These are phyloP conservation scores for Pterostichus madidus DNA, from an alignment of 2,888 invertebrate species.

Conservation along the genomic window DNA sequence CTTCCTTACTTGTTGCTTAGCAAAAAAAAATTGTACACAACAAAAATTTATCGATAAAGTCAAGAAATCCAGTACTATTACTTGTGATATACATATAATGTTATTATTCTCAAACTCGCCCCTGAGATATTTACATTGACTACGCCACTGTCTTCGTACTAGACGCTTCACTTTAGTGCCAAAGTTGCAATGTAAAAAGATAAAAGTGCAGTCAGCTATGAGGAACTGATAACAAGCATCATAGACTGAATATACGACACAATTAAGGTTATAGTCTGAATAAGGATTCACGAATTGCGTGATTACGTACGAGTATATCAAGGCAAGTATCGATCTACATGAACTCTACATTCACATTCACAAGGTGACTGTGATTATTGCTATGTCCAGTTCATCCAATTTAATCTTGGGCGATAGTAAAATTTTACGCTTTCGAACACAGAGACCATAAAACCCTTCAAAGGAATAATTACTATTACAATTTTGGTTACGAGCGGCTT, in stretches of 20 bases:
- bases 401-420: conserved; percentile 16
- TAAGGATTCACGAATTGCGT: conserved; percentile 10
- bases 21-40: no score
- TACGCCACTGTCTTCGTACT: conserved; percentile 5
- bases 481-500: background rate
- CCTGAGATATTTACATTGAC: background rate
- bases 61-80: no score
- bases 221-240: conserved; percentile 28
- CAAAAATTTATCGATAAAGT: no score
- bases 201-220: conserved; percentile 47
- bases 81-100: no score
- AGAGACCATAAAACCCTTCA: conserved; percentile 8
- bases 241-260: conserved; percentile 44
- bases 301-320: background rate
- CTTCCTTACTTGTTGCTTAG: no score
- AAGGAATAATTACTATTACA: conserved; percentile 16
- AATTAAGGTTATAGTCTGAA: conserved; percentile 20
- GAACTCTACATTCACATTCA: background rate
- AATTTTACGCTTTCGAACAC: background rate
- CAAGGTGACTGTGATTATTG: conserved; percentile 29
- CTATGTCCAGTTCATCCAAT: conserved; percentile 7
- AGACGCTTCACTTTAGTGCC: conserved; percentile 41
- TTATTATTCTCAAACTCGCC: no score
- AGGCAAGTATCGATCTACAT: background rate
- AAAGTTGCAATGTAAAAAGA: conserved; percentile 27